Conservation (phyloP, 1,140 invertebrate genomes). For the Drosophila mojavensis region DNA sequence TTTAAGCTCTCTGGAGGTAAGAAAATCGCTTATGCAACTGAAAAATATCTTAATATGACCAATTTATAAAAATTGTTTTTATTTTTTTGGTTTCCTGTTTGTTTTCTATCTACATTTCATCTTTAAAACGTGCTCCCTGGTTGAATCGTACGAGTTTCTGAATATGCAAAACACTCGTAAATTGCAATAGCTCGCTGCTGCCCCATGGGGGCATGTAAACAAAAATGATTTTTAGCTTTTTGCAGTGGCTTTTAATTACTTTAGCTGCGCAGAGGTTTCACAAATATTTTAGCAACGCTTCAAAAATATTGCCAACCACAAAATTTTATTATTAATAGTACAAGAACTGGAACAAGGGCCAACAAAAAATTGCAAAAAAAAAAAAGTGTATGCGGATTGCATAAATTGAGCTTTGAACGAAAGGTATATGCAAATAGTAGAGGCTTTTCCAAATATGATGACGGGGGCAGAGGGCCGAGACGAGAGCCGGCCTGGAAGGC, state of each 20-base stretch:
- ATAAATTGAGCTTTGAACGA: conserved; percentile 64
- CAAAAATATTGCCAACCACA: conserved; percentile 50
- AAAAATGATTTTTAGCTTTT: conserved; percentile 20
- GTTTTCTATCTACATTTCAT: not conserved
- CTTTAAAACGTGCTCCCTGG: not conserved
- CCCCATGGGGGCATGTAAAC: not conserved
- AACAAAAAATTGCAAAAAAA: conserved; percentile 24
- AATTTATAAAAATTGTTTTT: no score
- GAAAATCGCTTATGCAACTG: no score
- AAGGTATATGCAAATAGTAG: conserved; percentile 67
- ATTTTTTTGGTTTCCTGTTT: no score
- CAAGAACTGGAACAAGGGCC: conserved; percentile 30
- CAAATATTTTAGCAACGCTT: conserved; percentile 72
- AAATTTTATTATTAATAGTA: conserved; percentile 27
- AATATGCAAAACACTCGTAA: conserved; percentile 9
- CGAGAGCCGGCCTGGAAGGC: conserved; percentile 11
- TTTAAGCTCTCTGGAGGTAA: no score
- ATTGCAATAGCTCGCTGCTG: not conserved
- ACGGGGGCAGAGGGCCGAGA: not conserved
- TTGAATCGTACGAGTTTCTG: not conserved
- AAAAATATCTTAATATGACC: no score
- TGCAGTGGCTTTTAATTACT: conserved; percentile 52
- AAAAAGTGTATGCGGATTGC: conserved; percentile 20
- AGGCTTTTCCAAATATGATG: conserved; percentile 72
- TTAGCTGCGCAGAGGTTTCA: conserved; percentile 17